phyloP scores from a whole-genome alignment of 1,140 invertebrate species.

The Vanessa tameamea region DNA sequence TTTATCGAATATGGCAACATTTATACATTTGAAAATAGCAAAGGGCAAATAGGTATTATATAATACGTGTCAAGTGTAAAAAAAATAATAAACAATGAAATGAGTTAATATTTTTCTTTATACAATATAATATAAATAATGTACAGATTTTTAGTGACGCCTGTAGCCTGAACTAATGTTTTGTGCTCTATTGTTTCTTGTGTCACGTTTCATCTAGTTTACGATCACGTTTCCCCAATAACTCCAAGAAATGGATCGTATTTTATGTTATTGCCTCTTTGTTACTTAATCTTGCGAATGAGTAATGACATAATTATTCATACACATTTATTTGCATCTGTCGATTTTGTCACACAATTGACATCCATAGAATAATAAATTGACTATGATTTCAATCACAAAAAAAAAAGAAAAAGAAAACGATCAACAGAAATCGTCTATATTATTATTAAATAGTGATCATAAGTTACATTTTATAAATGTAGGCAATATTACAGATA shows the following conservation, averaged over 20 bases:
- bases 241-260: background rate
- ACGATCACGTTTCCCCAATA: constrained; percentile 14
- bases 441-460: constrained; percentile 4
- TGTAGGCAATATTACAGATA: constrained; percentile 7
- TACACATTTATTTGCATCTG: background rate
- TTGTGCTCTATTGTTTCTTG: constrained; percentile 25
- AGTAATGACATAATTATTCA: background rate
- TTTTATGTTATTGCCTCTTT: constrained; percentile 1
- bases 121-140: background rate
- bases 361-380: too few species aligned
- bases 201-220: constrained; percentile 26
- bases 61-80: background rate
- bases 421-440: background rate
- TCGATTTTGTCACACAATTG: background rate
- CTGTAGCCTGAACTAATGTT: constrained; percentile 11
- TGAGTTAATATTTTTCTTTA: background rate
- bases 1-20: constrained; percentile 5
- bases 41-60: background rate
- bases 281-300: background rate
- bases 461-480: constrained; percentile 5
- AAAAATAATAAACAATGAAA: background rate
- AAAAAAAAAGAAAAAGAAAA: background rate
- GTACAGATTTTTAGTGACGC: constrained; percentile 6
- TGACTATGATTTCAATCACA: background rate
- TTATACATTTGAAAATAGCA: background rate